phyloP scores from a whole-genome alignment of 2,113 vertebrate genomes.

The Heptranchias perlo region DNA sequence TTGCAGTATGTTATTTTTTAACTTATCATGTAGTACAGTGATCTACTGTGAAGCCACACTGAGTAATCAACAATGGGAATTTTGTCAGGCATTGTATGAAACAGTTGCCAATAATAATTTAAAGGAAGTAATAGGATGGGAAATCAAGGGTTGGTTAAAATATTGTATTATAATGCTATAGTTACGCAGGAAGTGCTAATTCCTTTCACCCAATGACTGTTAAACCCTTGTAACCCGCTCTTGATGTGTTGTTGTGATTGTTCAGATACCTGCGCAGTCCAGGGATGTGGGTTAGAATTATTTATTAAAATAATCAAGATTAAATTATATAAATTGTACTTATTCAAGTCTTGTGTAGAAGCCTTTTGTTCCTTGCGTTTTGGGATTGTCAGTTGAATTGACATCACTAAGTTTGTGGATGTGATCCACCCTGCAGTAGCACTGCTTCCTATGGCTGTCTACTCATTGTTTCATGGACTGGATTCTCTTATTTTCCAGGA shows the following conservation, averaged over 20 bases:
- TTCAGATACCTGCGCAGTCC: conserved; percentile 47
- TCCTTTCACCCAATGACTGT: conserved; percentile 1
- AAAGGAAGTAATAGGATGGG: neutral
- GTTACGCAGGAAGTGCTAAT: conserved; percentile 15
- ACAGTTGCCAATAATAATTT: conserved; percentile 26
- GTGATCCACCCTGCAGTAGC: conserved; percentile 10
- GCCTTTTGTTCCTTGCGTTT: conserved; percentile 14
- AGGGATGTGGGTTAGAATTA: conserved; percentile 47
- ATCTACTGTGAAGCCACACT: conserved; percentile 14
- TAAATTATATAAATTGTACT: conserved; percentile 56
- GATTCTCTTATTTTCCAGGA: conserved; percentile 8
- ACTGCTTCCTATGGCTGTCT: neutral
- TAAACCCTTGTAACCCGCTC: conserved; percentile 41
- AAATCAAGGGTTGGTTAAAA: conserved; percentile 21
- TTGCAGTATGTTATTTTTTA: conserved; percentile 17
- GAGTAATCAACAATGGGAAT: conserved; percentile 19
- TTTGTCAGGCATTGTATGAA: conserved; percentile 30
- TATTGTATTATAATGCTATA: conserved; percentile 27
- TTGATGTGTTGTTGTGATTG: conserved; percentile 43
- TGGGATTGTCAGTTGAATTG: conserved; percentile 31
- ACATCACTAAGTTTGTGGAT: neutral
- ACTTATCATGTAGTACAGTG: neutral
- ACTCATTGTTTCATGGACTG: conserved; percentile 22
- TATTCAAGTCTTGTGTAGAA: conserved; percentile 47
- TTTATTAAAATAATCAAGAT: conserved; percentile 59